Evolutionary conservation across 30 jellyfish, hydroid and myxozoan species (phyloP), one percentile per base, ranked within the genome.

Genomic region (Calvadosia cruxmelitensis): DNA sequence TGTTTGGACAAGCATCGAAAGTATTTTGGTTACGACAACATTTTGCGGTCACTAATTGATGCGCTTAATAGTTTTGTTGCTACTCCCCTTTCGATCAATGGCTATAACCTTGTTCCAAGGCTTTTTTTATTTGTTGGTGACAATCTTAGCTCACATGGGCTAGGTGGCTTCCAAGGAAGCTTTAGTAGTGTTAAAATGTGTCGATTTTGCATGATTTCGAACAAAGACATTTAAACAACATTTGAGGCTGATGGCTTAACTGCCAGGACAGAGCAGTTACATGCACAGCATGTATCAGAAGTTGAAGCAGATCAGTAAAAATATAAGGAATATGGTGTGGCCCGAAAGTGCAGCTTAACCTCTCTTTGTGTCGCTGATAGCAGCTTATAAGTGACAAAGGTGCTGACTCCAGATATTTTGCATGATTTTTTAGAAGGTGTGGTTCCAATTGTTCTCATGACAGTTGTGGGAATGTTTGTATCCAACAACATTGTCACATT

Each of bases 141-240:
- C 57, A 42, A 42, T 42, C 57, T 42, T 42, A 42, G 57, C 20
- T 10, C 57, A 42, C 57, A 42, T 42, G 20, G 57, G 15, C 20
- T 42, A 42, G 57, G 57, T 42, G 57, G 57, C 20, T 42, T 42
- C 57, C 57, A 42, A 42, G 57, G 57, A 42, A 42, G 20, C 57
- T 42, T 42, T 42, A 42, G 20, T 20, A 5, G 15, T 5, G 57
- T 10, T 42, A 42, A 42, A 42, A 42, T 42, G 20, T 42, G 57
- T 42, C 10, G 57, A 42, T 42, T 42, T 42, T 42, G 57, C 20
- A 5, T 42, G 20, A 42, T 42, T 42, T 5, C 15, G 15, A 5
- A 42, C 20, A 42, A 42, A 5, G 57, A 10, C 10, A 42, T 42
- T 5, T 42, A 10, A 5, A 42, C 10, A 42, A 42, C 10, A 20